Conservation (phyloP, 2,797 vertebrate species). For the Sciurus vulgaris region DNA sequence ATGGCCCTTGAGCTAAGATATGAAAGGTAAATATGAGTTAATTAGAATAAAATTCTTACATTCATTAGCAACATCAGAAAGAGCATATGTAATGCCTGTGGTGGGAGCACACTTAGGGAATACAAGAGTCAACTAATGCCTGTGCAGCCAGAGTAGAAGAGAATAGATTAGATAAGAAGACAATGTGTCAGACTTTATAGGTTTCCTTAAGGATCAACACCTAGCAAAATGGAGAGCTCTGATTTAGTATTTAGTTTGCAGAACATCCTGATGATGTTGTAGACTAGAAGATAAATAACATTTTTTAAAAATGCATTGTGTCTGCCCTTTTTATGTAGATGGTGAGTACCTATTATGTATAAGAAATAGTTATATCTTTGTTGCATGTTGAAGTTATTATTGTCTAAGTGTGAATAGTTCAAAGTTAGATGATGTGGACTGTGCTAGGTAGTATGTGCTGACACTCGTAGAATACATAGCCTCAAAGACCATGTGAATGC, state of each 20-base stretch:
- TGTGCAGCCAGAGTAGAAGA: not conserved
- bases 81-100: not conserved
- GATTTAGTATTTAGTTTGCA: not conserved
- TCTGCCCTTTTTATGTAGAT: not conserved
- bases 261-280: not conserved
- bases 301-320: not conserved
- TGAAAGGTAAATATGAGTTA: not conserved
- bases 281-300: not conserved
- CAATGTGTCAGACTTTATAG: not conserved
- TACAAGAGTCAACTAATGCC: not conserved
- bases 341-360: not conserved
- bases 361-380: not conserved
- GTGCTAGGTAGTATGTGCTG: not conserved
- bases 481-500: not conserved
- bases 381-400: not conserved
- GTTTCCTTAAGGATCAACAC: not conserved
- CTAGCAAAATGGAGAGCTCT: not conserved
- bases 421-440: not conserved
- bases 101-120: not conserved
- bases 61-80: not conserved
- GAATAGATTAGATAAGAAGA: not conserved
- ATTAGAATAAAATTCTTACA: not conserved
- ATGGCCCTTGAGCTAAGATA: not conserved
- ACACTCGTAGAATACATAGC: not conserved
- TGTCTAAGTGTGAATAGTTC: not conserved